A percentile compares a stretch with the other conserved stretches of the same genome.
Conservation (phyloP, 2,113 vertebrate species). For the Pelmatolapia mariae region DNA sequence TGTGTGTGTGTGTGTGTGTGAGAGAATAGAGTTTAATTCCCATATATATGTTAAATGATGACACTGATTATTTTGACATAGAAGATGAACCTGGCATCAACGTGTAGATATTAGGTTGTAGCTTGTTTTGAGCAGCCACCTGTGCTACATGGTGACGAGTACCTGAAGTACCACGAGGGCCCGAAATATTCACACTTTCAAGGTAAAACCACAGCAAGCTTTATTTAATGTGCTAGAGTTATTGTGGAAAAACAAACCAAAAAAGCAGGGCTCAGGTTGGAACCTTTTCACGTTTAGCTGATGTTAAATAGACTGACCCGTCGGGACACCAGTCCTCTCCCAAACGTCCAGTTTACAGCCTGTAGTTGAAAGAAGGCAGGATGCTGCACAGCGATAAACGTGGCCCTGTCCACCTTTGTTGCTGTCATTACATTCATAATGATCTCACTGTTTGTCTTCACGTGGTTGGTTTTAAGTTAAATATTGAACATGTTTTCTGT, state of each 20-base stretch:
- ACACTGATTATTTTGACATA: not conserved
- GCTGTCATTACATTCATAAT: not conserved
- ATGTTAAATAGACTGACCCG: not conserved
- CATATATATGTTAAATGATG: not conserved
- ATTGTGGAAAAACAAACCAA: not conserved
- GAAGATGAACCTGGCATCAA: rapidly evolving
- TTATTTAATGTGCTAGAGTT: rapidly evolving
- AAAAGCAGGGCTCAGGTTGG: not conserved
- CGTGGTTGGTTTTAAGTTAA: not conserved
- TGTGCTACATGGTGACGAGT: rapidly evolving
- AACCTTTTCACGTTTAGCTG: not conserved
- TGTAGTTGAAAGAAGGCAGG: not conserved
- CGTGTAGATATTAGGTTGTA: rapidly evolving
- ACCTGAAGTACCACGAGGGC: not conserved
- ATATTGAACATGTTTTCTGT: not conserved
- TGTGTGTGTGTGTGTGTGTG: not conserved
- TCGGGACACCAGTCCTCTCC: not conserved
- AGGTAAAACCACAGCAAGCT: not conserved
- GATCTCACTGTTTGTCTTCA: not conserved
- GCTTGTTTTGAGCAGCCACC: not conserved
- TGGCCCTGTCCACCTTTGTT: not conserved
- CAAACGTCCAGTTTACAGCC: not conserved
- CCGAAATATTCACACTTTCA: not conserved
- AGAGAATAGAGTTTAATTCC: too few relatives aligned
- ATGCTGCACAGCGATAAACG: rapidly evolving